phyloP scores from a whole-genome alignment of 2,113 vertebrate species.

The Zosterops hypoxanthus region DNA sequence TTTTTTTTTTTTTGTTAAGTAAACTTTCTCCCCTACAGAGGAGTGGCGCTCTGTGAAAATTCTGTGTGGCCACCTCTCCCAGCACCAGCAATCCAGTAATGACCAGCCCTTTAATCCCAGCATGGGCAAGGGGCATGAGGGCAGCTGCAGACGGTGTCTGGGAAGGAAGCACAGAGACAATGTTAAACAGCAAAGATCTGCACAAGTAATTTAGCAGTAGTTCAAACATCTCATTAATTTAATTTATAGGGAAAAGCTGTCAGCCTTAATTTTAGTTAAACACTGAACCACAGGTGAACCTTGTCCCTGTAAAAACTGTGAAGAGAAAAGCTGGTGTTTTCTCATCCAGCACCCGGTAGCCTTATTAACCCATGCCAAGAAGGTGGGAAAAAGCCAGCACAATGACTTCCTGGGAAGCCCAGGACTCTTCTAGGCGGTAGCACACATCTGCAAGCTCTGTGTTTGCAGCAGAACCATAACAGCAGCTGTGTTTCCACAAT shows the following conservation, averaged over 20 bases:
- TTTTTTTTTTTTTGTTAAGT: too few species aligned
- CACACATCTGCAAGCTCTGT: background rate
- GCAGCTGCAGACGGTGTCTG: accelerated
- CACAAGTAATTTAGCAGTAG: background rate
- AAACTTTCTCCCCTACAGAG: background rate
- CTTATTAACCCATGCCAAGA: background rate
- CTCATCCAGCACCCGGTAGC: background rate
- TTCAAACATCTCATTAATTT: conserved; percentile 55
- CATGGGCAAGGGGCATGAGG: accelerated
- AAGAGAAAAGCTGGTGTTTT: background rate
- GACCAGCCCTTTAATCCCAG: background rate
- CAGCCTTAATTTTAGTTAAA: conserved; percentile 24
- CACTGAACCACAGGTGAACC: conserved; percentile 38
- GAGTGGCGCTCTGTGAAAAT: too few species aligned
- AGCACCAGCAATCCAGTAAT: background rate
- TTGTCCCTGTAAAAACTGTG: background rate
- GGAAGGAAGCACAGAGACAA: background rate
- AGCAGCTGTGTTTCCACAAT: background rate
- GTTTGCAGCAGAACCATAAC: background rate
- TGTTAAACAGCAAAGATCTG: background rate
- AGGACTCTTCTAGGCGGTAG: background rate
- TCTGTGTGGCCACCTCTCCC: background rate
- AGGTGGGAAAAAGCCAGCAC: background rate
- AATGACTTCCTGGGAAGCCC: background rate
- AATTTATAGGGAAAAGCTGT: conserved; percentile 50